Evolutionary conservation across 2,797 vertebrate species (phyloP), one percentile per base, ranked within the genome.

Genomic region (Neostethus bicornis): DNA sequence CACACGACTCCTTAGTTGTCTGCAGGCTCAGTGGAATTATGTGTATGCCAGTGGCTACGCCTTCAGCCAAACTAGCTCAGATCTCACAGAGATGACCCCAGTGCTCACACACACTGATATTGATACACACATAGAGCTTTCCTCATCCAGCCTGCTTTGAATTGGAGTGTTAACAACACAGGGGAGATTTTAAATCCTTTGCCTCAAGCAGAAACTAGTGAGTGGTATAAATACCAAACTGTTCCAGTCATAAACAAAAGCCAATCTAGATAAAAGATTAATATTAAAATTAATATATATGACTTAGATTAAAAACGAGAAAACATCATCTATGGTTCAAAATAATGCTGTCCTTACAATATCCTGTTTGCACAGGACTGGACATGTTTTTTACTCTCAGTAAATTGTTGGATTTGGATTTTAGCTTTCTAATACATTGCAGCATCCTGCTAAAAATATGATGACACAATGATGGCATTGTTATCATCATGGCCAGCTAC

Each of bases 11-110:
- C 24, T 45, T 28, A 56, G 41, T 28, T 49, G 43, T 57, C 50
- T 52, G 32, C 51, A 47, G 51, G 37, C 45, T 58, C 60, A 59
- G 51, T 5, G 26, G 45, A 43, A 70, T 61, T 49, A 32, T 37
- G 31, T 39, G 42, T 45, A 61, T 35, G 73, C 75, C 68, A 35
- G 50, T 47, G 63, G 70, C 61, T 51, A 48, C 54, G 71, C 79
- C 77, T 58, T 64, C 52, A 73, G 73, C 78, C 55, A 68, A 75
- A 75, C 38, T 19, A 46, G 41, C 57, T 49, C 38, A 54, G 52
- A 50, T 68, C 55, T 56, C 44, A 41, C 54, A n/a, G 37, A 55
- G 44, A 38, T 13, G 54, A 23, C 55, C 21, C 20, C 48, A 38
- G 21, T 20, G 25, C 21, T 37, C 16, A 48, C 35, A 48, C 35